These are phyloP conservation scores for Dorcus hopei DNA, from an alignment of 2,888 invertebrate species.

Conservation along the genomic window DNA sequence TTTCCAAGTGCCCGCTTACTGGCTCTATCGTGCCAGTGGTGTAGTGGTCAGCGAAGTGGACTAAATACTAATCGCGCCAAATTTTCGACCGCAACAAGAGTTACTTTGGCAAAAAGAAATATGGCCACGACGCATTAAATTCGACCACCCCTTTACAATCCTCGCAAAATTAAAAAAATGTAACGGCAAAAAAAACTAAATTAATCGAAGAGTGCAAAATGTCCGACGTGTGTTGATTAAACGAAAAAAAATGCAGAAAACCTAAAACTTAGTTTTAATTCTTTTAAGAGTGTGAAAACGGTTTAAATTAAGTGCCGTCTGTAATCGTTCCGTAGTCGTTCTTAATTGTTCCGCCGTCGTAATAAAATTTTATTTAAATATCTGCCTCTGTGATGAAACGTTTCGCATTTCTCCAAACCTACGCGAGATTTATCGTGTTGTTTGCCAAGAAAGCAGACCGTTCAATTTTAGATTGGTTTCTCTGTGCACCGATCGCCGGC, in stretches of 20 bases:
- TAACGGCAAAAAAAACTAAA: neutral
- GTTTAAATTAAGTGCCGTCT: too few relatives aligned
- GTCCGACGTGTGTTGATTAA: too few relatives aligned
- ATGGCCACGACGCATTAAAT: too few relatives aligned
- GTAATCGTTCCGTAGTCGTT: too few relatives aligned
- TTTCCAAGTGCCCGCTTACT: conserved; percentile 41
- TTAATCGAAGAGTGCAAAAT: neutral
- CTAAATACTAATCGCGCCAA: conserved; percentile 25
- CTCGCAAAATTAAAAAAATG: neutral
- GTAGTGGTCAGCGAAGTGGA: conserved; percentile 42
- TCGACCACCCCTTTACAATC: neutral
- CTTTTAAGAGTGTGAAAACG: too few relatives aligned
- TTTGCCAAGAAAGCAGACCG: conserved; percentile 20
- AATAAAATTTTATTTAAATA: too few relatives aligned
- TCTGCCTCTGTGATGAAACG: neutral
- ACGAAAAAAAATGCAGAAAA: too few relatives aligned
- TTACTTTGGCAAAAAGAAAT: too few relatives aligned
- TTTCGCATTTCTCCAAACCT: conserved; percentile 17
- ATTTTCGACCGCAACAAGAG: conserved; percentile 9
- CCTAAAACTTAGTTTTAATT: too few relatives aligned
- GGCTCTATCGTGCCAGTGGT: conserved; percentile 43
- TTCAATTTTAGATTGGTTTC: conserved; percentile 22
- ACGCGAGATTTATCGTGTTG: conserved; percentile 18
- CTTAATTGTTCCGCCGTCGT: too few relatives aligned
- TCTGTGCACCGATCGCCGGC: conserved; percentile 12